phyloP scores from a whole-genome alignment of 2,113 vertebrate species.

The Gavia stellata region DNA sequence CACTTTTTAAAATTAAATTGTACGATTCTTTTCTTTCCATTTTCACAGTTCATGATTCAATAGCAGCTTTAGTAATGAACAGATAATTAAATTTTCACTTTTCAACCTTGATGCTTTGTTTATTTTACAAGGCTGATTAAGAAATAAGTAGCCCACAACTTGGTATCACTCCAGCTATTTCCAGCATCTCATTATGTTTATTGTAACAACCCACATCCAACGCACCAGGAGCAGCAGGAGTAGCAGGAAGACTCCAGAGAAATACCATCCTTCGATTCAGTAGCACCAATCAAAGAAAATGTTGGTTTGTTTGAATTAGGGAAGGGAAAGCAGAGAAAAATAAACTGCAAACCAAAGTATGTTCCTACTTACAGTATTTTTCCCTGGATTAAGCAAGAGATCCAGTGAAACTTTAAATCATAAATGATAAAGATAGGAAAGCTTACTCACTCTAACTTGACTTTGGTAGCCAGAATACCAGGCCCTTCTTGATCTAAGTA shows the following conservation, averaged over 20 bases:
- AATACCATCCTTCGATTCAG: background rate
- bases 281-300: background rate
- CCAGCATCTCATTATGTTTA: constrained; percentile 13
- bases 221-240: background rate
- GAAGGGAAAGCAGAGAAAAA: constrained; percentile 45
- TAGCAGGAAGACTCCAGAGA: constrained; percentile 3
- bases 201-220: constrained; percentile 7
- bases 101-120: background rate
- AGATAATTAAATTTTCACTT: constrained; percentile 42
- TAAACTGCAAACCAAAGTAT: constrained; percentile 41
- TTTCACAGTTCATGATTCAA: background rate
- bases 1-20: background rate
- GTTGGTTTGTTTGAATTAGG: constrained; percentile 34
- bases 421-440: background rate
- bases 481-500: background rate
- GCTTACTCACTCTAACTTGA: background rate
- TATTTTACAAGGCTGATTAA: background rate
- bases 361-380: background rate
- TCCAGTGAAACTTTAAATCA: background rate
- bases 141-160: background rate
- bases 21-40: background rate
- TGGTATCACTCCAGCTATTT: background rate
- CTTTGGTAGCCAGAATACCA: background rate
- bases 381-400: background rate
- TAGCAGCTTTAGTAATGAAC: background rate